Percentiles rank a stretch among this genome's conserved stretches.
Conservation (phyloP, 2,888 invertebrate genomes). For the Acrobasis consociella region DNA sequence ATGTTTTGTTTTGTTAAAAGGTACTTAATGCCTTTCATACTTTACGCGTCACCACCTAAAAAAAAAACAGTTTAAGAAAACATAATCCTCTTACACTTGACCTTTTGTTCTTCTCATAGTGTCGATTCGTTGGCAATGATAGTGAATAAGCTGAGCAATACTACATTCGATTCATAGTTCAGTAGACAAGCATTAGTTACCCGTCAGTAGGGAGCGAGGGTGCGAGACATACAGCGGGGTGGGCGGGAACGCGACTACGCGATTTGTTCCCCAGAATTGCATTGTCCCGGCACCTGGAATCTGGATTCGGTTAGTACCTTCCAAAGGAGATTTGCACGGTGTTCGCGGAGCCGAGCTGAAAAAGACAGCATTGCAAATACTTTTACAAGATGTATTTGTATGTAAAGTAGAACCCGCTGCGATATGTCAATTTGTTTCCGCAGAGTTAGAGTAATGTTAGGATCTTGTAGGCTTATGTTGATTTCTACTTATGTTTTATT, state of each 20-base stretch:
- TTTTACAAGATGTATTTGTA: conserved; percentile 25
- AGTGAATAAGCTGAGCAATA: conserved; percentile 22
- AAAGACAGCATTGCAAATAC: conserved; percentile 23
- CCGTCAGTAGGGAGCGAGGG: conserved; percentile 24
- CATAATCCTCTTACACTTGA: neutral
- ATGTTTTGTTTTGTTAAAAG: too few species aligned
- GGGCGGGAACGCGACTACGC: conserved; percentile 43
- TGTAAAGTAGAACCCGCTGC: conserved; percentile 1
- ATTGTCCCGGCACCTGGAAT: conserved; percentile 75
- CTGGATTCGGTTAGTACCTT: conserved; percentile 67
- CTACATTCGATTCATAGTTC: conserved; percentile 27
- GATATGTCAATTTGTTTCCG: neutral
- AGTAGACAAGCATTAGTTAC: conserved; percentile 33
- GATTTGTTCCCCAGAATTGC: conserved; percentile 73
- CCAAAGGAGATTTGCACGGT: conserved; percentile 55
- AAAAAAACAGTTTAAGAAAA: neutral
- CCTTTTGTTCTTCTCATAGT: conserved; percentile 1
- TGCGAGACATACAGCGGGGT: conserved; percentile 30
- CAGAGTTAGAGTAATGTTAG: neutral
- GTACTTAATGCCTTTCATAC: too few species aligned
- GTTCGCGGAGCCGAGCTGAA: conserved; percentile 29
- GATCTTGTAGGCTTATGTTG: neutral
- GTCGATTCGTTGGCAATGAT: neutral
- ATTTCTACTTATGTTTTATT: too few species aligned
- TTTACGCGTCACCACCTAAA: too few species aligned